Percentiles rank a stretch among this genome's conserved stretches.
phyloP scores from a whole-genome alignment of 1,140 invertebrate genomes.

The Gryllus bimaculatus region DNA sequence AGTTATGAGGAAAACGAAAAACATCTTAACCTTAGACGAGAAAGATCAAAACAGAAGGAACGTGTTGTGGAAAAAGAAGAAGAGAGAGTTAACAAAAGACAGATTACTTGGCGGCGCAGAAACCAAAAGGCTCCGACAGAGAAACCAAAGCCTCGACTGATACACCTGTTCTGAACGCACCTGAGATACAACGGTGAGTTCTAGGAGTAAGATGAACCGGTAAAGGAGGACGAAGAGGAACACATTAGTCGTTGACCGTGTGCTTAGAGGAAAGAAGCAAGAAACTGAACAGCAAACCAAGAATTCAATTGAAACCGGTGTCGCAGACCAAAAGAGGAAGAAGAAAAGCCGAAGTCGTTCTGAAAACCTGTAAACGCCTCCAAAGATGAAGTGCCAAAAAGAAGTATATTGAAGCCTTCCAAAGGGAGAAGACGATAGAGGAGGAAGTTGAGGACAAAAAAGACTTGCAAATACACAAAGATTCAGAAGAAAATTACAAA shows the following conservation, averaged over 20 bases:
- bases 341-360: constrained; percentile 23
- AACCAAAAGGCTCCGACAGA: constrained; percentile 7
- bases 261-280: constrained; percentile 29
- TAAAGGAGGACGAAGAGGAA: constrained; percentile 9
- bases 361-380: constrained; percentile 25
- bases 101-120: constrained; percentile 19
- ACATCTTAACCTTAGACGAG: constrained; percentile 23
- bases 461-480: no score
- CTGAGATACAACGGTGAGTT: not conserved
- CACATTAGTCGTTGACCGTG: constrained; percentile 9
- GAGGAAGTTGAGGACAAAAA: constrained; percentile 27
- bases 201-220: not conserved
- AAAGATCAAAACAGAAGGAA: constrained; percentile 30
- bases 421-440: constrained; percentile 24
- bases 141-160: constrained; percentile 13
- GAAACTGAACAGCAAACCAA: constrained; percentile 23
- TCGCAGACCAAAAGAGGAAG: constrained; percentile 29
- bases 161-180: not conserved
- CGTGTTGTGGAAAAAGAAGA: constrained; percentile 28
- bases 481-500: not conserved
- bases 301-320: constrained; percentile 23
- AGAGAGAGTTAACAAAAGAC: constrained; percentile 23
- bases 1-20: constrained; percentile 17
- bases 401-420: constrained; percentile 21
- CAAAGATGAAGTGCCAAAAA: constrained; percentile 27